Base-by-base conservation (phyloP, 1,140 invertebrate species). In the Hyles euphorbiae region DNA sequence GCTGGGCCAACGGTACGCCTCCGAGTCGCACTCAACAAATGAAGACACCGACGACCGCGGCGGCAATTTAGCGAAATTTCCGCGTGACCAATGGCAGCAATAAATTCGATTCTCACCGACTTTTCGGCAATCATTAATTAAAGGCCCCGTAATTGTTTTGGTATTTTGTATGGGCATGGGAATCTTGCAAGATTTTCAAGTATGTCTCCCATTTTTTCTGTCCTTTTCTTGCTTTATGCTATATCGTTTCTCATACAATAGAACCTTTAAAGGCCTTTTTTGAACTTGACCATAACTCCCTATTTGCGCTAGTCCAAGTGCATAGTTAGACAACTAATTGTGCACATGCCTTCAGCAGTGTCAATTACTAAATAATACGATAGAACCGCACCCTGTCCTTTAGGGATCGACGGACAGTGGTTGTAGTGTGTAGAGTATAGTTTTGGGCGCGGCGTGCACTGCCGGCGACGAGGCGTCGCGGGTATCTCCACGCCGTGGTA, bases 21-120 rank as follows among this genome's bases (percentile, higher is more conserved):
- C 73, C 65, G 74, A 76, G 74, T 82, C 75, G 54, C 67, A 44
- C 56, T 63, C 47, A 62, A 72, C 63, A 78, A 81, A 81, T 85
- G 70, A 83, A 85, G 80, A 80, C 72, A 80, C 69, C 52, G 32
- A 34, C 7, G 43, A 12, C 4, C 36, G 9, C n/a, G 8, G 3
- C 60, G 50, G 52, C 63, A 63, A 72, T 72, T 72, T 68, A 54
- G 72, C 64, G 65, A 70, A 74, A 70, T 68, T 68, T 72, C 62
- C 56, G 12, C 60, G 58, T 60, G 70, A 65, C 58, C 67, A 63
- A 68, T 66, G 63, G 51, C 66, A 64, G 66, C 74, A 67, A 66
- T 73, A 68, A 74, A 70, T 70, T 67, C 64, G 61, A 65, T 70
- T 74, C 67, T 65, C 71, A 61, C 69, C 55, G 64, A 70, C 65